phyloP scores from a whole-genome alignment of 2,113 vertebrate genomes.

The Megaleporinus macrocephalus region DNA sequence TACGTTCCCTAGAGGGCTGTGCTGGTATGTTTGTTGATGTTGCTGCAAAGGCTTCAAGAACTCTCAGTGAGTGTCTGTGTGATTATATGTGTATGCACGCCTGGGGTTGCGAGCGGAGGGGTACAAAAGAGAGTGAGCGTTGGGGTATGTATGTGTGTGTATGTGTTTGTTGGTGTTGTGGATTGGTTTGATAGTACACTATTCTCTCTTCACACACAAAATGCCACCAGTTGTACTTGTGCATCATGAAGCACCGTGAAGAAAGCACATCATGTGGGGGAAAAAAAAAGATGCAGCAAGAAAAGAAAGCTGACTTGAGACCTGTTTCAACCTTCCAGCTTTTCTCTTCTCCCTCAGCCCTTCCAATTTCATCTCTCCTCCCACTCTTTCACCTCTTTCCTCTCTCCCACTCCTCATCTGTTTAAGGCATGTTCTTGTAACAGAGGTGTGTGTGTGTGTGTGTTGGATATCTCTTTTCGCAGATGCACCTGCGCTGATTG shows the following conservation, averaged over 20 bases:
- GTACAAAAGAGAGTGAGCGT: not conserved
- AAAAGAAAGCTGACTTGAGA: conserved; percentile 1
- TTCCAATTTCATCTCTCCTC: conserved; percentile 17
- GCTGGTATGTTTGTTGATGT: conserved; percentile 38
- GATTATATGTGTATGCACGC: not conserved
- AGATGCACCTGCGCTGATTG: conserved; percentile 27
- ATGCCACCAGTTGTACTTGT: not conserved
- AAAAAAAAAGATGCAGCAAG: not conserved
- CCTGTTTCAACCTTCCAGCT: not conserved
- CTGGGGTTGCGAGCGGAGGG: not conserved
- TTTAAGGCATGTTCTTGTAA: not conserved
- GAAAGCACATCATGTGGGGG: not conserved
- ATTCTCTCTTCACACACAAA: not conserved
- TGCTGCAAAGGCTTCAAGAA: conserved; percentile 15
- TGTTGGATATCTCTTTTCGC: conserved; percentile 10
- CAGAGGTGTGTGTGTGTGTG: not conserved
- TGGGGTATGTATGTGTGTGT: not conserved
- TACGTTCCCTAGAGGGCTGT: conserved; percentile 29
- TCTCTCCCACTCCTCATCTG: conserved; percentile 37
- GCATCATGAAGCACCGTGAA: not conserved
- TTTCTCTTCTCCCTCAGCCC: not conserved
- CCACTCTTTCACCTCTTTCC: conserved; percentile 8
- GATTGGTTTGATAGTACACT: not conserved
- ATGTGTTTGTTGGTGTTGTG: not conserved
- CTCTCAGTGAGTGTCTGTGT: not conserved